Evolutionary conservation across 2,797 vertebrate genomes (phyloP), one percentile per base, ranked within the genome.

Genomic region (Ambastaia sidthimunki): DNA sequence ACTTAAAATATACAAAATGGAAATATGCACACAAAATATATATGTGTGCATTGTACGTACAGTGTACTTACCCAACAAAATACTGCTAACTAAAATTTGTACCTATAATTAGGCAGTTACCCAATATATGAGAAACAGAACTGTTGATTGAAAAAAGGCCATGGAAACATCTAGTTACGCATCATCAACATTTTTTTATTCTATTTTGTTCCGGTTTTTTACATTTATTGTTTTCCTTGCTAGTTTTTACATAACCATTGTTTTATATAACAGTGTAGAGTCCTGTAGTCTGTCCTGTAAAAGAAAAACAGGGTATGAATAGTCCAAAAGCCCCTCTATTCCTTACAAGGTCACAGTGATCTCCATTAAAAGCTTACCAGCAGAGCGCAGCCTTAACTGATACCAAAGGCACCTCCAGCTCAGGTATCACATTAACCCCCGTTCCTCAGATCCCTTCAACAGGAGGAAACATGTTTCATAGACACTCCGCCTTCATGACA

Each of bases 341-440:
- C 76, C 83, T 88, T 74, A 76, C 83, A 68, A 77, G 86, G 86
- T 83, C 84, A 87, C 37, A 80, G 80, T 81, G 83, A 84, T 74
- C 77, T 83, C 85, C 85, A 88, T 85, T 88, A 88, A 85, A 80
- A 73, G 86, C 82, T 84, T 85, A 85, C 78, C 76, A 83, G 83
- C 78, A 59, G 70, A 83, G 83, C 85, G 78, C 34, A 74, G 80
- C 55, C 73, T 81, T 28, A 84, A 65, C 80, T 76, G 84, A 82
- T 77, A 82, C 82, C 72, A 82, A 54, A 81, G 75, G 77, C 78
- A 76, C 76, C 65, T 76, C n/a, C 19, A 71, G 80, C 84, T 85
- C 86, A 83, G 77, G 74, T 87, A 73, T 85, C 86, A 84, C 60
- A 25, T 52, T 16, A 65, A 18, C 69, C 59, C n/a, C 69, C 34